Percentiles rank a stretch among this genome's conserved stretches.
phyloP scores from a whole-genome alignment of 92 coral and sea anemone genomes.

The Porites rus region DNA sequence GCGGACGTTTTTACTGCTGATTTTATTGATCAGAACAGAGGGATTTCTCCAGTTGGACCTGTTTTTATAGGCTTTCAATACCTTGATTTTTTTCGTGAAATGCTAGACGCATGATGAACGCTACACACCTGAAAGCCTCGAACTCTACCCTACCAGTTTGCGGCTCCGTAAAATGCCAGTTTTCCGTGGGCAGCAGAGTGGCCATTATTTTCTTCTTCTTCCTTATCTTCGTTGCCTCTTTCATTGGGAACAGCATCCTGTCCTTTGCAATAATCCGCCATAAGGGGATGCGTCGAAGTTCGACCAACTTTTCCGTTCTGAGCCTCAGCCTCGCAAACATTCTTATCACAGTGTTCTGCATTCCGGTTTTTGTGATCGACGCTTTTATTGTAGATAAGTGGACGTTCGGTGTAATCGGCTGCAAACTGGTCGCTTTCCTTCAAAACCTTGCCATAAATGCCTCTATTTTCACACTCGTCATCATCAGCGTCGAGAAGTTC shows the following conservation, averaged over 20 bases:
- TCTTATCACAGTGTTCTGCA: slow-evolving; percentile 74
- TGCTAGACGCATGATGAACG: slow-evolving; percentile 11
- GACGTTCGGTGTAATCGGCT: slow-evolving; percentile 64
- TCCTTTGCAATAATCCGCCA: slow-evolving; percentile 64
- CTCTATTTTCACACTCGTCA: slow-evolving; percentile 62
- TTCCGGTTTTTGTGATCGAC: slow-evolving; percentile 68
- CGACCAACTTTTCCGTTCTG: slow-evolving; percentile 81
- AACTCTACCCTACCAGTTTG: slow-evolving; percentile 31
- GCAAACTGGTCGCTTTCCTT: slow-evolving; percentile 68
- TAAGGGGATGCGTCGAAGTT: slow-evolving; percentile 57
- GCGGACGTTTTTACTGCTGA: neutral
- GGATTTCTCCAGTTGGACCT: neutral
- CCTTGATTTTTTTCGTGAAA: neutral
- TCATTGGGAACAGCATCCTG: slow-evolving; percentile 72
- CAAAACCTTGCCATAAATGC: slow-evolving; percentile 70
- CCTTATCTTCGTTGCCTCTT: slow-evolving; percentile 57
- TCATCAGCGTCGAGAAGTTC: slow-evolving; percentile 83
- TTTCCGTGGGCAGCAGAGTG: slow-evolving; percentile 59
- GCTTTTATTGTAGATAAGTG: slow-evolving; percentile 68
- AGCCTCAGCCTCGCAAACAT: slow-evolving; percentile 80
- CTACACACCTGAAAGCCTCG: neutral
- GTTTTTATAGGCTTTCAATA: neutral
- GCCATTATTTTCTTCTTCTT: slow-evolving; percentile 49
- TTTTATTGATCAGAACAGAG: neutral
- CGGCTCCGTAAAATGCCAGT: slow-evolving; percentile 59